Evolutionary conservation across 2,797 vertebrate genomes (phyloP), one percentile per base, ranked within the genome.

Genomic region (Micrastur ruficollis): DNA sequence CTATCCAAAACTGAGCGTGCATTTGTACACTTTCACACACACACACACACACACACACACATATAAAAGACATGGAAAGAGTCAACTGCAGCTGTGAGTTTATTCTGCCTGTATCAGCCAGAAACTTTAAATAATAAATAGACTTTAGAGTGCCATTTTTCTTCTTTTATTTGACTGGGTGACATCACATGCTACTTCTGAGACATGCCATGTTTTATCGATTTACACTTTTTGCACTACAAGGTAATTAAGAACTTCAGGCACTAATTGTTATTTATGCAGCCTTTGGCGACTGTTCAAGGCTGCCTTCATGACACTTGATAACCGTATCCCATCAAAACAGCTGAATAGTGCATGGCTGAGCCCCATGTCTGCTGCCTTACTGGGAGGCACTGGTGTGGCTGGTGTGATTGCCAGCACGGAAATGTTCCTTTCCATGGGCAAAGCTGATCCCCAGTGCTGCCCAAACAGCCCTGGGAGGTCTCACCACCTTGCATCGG

Each of bases 331-430:
- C n/a, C 71, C 70, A 31, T 62, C 17, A 1, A 34, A 89, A 34
- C 11, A 34, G 53, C 49, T n/a, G 38, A 70, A 26, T 5, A 58
- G 32, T 6, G 11, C 0, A 0, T n/a, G 42, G 34, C 55, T 40
- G 50, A 72, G 53, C 22, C 32, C 61, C 31, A 11, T 0, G 2
- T 42, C 50, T 92, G 13, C 44, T 87, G 87, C 61, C 52, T 79
- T 44, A 25, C 66, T 78, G n/a, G 61, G 44, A 81, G 66, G 27
- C 22, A 59, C 14, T 61, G 58, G 34, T 32, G 71, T 36, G 40
- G 18, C 55, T 1, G 1, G 17, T 0, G 0, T 46, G 17, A 63
- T 7, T 59, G 27, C 36, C 2, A 4, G 50, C 31, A 31, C 0
- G 4, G 55, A 50, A 75, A 44, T 52, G 2, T 38, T 63, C 61